Evolutionary conservation across 1,140 invertebrate genomes (phyloP).

Genomic region (Ruditapes philippinarum): DNA sequence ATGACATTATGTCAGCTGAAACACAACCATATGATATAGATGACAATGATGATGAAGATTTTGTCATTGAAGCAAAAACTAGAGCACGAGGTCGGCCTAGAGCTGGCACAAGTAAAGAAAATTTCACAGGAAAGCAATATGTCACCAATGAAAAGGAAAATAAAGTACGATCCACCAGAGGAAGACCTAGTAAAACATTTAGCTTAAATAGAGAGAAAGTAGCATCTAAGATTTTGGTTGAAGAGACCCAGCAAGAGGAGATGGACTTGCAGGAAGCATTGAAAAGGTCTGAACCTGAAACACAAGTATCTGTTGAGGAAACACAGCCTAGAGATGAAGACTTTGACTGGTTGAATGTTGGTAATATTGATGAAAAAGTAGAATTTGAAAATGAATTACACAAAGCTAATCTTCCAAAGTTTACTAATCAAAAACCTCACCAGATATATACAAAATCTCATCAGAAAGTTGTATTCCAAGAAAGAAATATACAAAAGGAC

Average conservation of each 20-base stretch:
- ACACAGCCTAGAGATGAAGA: conserved; percentile 5
- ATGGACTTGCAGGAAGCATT: conserved; percentile 13
- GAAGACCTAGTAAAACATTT: not conserved
- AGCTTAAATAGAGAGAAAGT: not conserved
- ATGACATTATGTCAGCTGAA: conserved; percentile 13
- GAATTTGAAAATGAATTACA: conserved; percentile 45
- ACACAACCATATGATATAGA: conserved; percentile 5
- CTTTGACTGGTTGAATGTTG: conserved; percentile 3
- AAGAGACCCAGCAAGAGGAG: conserved; percentile 14
- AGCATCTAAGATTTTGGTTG: not conserved
- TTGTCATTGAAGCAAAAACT: not conserved
- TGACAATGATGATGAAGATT: not conserved
- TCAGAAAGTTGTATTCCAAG: not conserved
- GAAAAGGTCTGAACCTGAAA: not conserved
- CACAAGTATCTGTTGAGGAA: not conserved
- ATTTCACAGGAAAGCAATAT: not conserved
- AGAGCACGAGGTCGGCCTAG: not conserved
- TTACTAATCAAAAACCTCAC: conserved; percentile 17
- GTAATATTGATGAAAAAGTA: not conserved
- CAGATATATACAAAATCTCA: not conserved
- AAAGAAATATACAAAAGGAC: not conserved
- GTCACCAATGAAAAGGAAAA: conserved; percentile 10
- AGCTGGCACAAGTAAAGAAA: not conserved
- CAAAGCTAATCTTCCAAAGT: conserved; percentile 20
- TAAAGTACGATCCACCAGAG: not conserved